Conservation (phyloP, 2,888 invertebrate species). For the Sthenelais limicola region DNA sequence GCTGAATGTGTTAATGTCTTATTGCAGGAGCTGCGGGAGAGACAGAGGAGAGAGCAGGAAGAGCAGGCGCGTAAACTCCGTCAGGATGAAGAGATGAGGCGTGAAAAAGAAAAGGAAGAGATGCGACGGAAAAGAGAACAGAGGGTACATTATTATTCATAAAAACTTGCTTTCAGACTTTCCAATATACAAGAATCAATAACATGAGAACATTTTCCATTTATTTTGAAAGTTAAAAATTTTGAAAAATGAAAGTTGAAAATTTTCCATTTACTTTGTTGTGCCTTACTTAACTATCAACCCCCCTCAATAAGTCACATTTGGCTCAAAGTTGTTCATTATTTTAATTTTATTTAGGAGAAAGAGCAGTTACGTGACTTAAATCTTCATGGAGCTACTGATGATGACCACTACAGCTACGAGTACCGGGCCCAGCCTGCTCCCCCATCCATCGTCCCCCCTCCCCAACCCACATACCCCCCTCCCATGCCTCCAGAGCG, state of each 20-base stretch:
- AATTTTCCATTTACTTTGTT: background rate
- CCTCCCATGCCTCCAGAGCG: conserved; percentile 85
- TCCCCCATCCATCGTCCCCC: conserved; percentile 3
- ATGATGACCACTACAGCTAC: conserved; percentile 34
- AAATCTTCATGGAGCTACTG: too few relatives aligned
- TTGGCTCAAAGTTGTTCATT: background rate
- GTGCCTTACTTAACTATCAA: background rate
- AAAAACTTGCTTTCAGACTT: too few relatives aligned
- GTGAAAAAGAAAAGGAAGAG: conserved; percentile 67
- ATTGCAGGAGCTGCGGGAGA: conserved; percentile 65
- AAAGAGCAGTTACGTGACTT: conserved; percentile 64
- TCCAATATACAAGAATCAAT: too few relatives aligned
- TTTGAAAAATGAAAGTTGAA: too few relatives aligned
- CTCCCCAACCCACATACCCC: conserved; percentile 27
- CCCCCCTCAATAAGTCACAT: background rate
- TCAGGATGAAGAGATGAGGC: conserved; percentile 66
- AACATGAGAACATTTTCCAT: too few relatives aligned
- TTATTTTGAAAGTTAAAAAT: too few relatives aligned
- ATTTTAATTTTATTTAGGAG: conserved; percentile 56
- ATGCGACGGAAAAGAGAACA: conserved; percentile 63
- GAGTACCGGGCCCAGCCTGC: conserved; percentile 26
- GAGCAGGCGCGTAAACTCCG: conserved; percentile 60
- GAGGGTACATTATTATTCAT: too few relatives aligned
- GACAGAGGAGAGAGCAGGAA: conserved; percentile 67
- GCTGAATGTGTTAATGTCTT: too few relatives aligned